Evolutionary conservation across 1,140 invertebrate species (phyloP).

Genomic region (Cryptotermes secundus): DNA sequence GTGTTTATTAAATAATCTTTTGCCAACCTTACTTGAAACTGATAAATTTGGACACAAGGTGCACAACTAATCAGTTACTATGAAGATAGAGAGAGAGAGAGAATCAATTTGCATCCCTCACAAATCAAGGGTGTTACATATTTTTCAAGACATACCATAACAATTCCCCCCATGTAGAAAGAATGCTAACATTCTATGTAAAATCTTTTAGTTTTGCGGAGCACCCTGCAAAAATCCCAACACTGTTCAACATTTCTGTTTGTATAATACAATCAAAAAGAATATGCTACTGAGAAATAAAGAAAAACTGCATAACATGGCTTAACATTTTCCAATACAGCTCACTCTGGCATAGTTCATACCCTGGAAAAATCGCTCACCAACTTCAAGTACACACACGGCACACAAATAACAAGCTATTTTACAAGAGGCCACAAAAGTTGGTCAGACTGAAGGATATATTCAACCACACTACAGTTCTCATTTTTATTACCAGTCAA

Average conservation of each 20-base stretch:
- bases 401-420: constrained; percentile 36
- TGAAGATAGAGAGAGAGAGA: not conserved
- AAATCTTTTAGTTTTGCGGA: constrained; percentile 24
- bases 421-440: constrained; percentile 35
- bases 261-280: not conserved
- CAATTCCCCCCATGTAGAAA: constrained; percentile 23
- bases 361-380: constrained; percentile 30
- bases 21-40: constrained; percentile 27
- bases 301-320: constrained; percentile 24
- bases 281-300: constrained; percentile 21
- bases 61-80: constrained; percentile 25
- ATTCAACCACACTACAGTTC: constrained; percentile 27
- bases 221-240: constrained; percentile 27
- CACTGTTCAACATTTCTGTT: not conserved
- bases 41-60: constrained; percentile 30
- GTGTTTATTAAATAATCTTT: constrained; percentile 23
- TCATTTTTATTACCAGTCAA: constrained; percentile 32
- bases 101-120: constrained; percentile 9
- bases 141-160: constrained; percentile 12
- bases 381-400: constrained; percentile 33
- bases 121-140: constrained; percentile 21
- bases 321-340: constrained; percentile 25
- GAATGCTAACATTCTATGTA: constrained; percentile 27
- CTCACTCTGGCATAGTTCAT: constrained; percentile 24
- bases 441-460: constrained; percentile 35